phyloP scores from a whole-genome alignment of 2,888 invertebrate genomes.

The Athalia cordata region DNA sequence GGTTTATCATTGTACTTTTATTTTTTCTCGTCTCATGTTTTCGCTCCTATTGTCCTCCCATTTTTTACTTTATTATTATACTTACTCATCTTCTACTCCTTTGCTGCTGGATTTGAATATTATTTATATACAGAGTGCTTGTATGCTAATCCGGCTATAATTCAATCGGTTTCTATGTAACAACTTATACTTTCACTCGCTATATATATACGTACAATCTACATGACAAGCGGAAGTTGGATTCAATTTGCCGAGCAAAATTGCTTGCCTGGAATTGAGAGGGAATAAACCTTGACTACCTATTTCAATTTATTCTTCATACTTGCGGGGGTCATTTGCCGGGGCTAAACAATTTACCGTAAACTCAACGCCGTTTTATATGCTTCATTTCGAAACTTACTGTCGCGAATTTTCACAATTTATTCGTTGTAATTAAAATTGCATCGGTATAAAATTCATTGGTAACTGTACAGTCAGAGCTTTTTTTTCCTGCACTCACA shows the following conservation, averaged over 20 bases:
- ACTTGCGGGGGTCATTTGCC: not conserved
- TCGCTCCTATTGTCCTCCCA: conserved; percentile 3
- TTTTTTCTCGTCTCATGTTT: conserved; percentile 27
- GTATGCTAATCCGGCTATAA: not conserved
- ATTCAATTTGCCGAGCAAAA: not conserved
- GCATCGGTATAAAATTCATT: too few relatives aligned
- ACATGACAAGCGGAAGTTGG: not conserved
- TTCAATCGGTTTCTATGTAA: not conserved
- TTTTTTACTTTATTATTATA: conserved; percentile 30
- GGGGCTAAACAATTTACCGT: too few relatives aligned
- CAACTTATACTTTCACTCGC: not conserved
- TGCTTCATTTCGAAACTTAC: too few relatives aligned
- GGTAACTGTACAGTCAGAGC: too few relatives aligned
- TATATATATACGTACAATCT: not conserved
- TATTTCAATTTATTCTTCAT: not conserved
- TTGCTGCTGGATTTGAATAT: not conserved
- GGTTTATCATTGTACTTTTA: conserved; percentile 44
- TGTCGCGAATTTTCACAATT: too few relatives aligned
- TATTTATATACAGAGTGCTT: too few relatives aligned
- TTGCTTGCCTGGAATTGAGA: not conserved
- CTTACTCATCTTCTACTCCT: conserved; percentile 17
- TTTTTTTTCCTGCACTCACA: too few relatives aligned
- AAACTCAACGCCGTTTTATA: too few relatives aligned
- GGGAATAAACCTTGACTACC: conserved; percentile 13
- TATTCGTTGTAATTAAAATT: too few relatives aligned